Conservation (phyloP, 2,888 invertebrate genomes). For the Tetragonisca angustula region DNA sequence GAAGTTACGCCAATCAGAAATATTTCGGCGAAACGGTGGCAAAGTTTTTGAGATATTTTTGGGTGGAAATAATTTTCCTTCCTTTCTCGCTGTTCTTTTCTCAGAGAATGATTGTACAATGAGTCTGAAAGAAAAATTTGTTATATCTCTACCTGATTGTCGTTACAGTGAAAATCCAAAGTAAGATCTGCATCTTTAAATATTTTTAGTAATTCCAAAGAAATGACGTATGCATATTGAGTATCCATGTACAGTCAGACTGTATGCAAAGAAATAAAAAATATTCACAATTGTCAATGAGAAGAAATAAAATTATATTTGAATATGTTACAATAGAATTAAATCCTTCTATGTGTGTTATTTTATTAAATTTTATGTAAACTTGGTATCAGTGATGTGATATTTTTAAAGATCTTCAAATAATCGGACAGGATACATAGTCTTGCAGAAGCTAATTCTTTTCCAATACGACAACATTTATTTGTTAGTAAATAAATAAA, state of each 20-base stretch:
- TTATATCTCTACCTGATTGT: no score
- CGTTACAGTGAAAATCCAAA: no score
- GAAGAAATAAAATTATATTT: background rate
- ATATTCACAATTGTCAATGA: background rate
- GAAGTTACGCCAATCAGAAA: no score
- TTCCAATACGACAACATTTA: background rate
- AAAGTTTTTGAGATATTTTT: no score
- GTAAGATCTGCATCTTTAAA: background rate
- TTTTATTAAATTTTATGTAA: background rate
- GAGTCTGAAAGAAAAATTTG: no score
- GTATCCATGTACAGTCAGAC: no score
- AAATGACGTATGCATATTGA: background rate
- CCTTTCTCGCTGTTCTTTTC: no score
- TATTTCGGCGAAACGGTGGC: no score
- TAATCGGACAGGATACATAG: background rate
- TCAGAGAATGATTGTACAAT: no score
- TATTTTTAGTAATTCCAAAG: background rate
- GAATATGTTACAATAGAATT: background rate
- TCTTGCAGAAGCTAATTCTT: background rate
- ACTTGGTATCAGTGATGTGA: background rate
- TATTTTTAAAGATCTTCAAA: background rate
- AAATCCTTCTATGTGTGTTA: background rate
- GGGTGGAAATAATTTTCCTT: no score
- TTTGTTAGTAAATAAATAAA: background rate
- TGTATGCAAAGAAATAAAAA: background rate